Percentiles rank a stretch among this genome's conserved stretches.
phyloP scores from a whole-genome alignment of 2,888 invertebrate species.

The Chloromyia formosa region DNA sequence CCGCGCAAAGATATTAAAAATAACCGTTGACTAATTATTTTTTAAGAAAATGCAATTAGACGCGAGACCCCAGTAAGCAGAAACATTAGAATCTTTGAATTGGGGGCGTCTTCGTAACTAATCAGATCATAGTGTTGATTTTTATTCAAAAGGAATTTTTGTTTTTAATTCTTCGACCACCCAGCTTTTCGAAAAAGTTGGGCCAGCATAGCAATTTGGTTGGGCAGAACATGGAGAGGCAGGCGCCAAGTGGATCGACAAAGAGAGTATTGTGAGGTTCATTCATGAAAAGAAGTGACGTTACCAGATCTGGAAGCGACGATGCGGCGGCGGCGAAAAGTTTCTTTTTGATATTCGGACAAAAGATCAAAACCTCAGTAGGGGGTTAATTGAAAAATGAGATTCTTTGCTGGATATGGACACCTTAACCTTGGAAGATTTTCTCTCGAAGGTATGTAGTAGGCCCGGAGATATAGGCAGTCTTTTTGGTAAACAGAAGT shows the following conservation, averaged over 20 bases:
- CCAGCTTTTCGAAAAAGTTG: too few relatives aligned
- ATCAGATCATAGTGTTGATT: constrained; percentile 25
- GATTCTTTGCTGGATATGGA: too few relatives aligned
- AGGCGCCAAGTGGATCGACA: background rate
- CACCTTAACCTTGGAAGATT: too few relatives aligned
- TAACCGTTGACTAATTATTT: constrained; percentile 26
- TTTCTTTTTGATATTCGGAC: background rate
- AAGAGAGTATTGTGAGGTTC: too few relatives aligned
- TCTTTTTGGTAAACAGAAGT: too few relatives aligned
- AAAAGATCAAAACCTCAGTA: background rate
- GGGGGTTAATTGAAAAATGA: constrained; percentile 23
- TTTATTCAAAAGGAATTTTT: constrained; percentile 3
- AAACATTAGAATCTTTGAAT: background rate
- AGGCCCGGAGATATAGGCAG: too few relatives aligned
- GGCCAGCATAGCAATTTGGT: background rate
- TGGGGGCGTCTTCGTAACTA: constrained; percentile 14
- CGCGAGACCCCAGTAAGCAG: background rate
- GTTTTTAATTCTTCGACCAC: constrained; percentile 8
- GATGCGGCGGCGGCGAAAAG: constrained; percentile 20
- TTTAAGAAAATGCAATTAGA: background rate
- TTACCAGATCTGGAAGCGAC: too few relatives aligned
- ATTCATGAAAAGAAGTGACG: background rate
- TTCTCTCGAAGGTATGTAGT: too few relatives aligned
- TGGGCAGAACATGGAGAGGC: background rate
- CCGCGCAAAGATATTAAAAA: background rate